Base-by-base conservation (phyloP, 2,797 vertebrate species). In the Heliangelus exortis region DNA sequence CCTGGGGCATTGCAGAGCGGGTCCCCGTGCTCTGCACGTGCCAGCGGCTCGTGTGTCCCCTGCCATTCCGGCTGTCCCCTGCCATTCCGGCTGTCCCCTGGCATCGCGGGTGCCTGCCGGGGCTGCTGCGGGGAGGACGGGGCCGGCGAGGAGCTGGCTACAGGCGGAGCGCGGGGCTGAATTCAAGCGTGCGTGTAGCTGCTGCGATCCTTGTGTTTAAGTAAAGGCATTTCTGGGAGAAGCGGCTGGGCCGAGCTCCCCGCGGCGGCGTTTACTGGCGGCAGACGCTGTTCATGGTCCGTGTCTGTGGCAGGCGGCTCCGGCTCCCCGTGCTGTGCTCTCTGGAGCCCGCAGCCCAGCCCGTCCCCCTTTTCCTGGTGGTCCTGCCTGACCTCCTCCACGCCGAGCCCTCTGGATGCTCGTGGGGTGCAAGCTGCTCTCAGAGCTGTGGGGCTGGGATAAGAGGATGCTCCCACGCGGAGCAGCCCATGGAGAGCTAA, bases 81-180 rank as follows among this genome's bases (percentile, higher is more conserved):
- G 9, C 43, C 1, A 0, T 28, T 36, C 74, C 33, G 9, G 88
- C 93, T 2, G 0, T 47, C 0, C 0, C 51, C 15, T 0, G 9
- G 43, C 1, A 0, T 25, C 4, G 2, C 1, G 6, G 33, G 41
- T n/a, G 54, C 74, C 85, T 12, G 84, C 6, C 4, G 28, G 14
- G 43, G 43, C 66, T 14, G 75, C 61, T 8, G 69, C 6, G 2
- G 85, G 41, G 59, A 45, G 41, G 54, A 47, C 0, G 4, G 34
- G 62, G 53, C 74, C 1, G 2, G 34, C 1, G 12, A 34, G 69
- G 69, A 66, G 36, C 69, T 43, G 2, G 1, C 48, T 2, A 22
- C 50, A 7, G 23, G 2, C 28, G 0, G 69, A 68, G 72, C 1
- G 3, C 81, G 10, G 1, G 72, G 50, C 69, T 72, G 89, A 45